Percentiles rank a stretch among this genome's conserved stretches.
Evolutionary conservation across 1,140 invertebrate species (phyloP).

Genomic region (Formica exsecta): DNA sequence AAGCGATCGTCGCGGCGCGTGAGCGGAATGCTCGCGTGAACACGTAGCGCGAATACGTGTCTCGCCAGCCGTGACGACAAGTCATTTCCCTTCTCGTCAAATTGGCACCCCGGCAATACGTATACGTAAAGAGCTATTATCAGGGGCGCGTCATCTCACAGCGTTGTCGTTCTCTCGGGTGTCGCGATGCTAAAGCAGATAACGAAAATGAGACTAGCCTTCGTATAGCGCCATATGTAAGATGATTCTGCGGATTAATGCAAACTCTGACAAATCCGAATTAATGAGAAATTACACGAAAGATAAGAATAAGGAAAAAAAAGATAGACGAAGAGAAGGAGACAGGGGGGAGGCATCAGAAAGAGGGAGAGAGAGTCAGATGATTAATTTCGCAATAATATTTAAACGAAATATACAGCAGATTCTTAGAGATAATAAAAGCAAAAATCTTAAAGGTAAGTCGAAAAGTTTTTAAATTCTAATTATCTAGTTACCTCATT

Average conservation of each 20-base stretch:
- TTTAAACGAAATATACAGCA: neutral
- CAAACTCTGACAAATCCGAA: neutral
- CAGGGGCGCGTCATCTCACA: constrained; percentile 33
- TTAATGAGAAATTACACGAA: neutral
- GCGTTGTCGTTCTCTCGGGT: constrained; percentile 54
- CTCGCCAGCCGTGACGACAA: constrained; percentile 44
- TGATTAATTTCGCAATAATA: neutral
- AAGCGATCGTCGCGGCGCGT: constrained; percentile 70
- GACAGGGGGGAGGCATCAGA: neutral
- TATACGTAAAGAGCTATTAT: constrained; percentile 57
- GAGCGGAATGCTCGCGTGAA: constrained; percentile 58
- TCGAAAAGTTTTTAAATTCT: neutral
- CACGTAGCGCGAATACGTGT: constrained; percentile 60
- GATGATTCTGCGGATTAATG: neutral
- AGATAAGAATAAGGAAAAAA: neutral
- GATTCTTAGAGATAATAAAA: neutral
- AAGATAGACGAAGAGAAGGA: neutral
- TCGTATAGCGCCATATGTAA: neutral
- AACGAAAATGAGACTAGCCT: constrained; percentile 28
- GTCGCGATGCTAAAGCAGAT: neutral
- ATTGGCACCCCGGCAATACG: constrained; percentile 69
- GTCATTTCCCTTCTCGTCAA: constrained; percentile 67
- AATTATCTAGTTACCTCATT: neutral
- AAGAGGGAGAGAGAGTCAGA: neutral
- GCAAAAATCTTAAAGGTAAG: no score